phyloP scores from a whole-genome alignment of 2,113 vertebrate genomes.

The rabbit (Oryctolagus cuniculus) region mOryCun1.1 NC_091439.1:57485001-57485500 shows the following conservation, averaged over 20 bases:
- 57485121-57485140: not conserved
- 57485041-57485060: too few relatives aligned
- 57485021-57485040: too few relatives aligned
- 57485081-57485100: too few relatives aligned
- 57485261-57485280: not conserved
- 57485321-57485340: not conserved
- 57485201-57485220: not conserved
- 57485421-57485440: not conserved
- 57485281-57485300: not conserved
- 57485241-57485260: not conserved
- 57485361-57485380: not conserved
- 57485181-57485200: not conserved
- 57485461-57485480: not conserved
- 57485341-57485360: not conserved
- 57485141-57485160: not conserved
- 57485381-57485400: not conserved
- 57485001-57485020: too few relatives aligned
- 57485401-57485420: too few relatives aligned
- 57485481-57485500: not conserved
- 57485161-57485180: not conserved
- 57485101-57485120: constrained; percentile 3
- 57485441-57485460: not conserved
- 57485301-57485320: not conserved
- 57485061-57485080: too few relatives aligned
- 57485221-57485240: not conserved